Base-by-base conservation (phyloP, 2,888 invertebrate genomes). In the Patella depressa region DNA sequence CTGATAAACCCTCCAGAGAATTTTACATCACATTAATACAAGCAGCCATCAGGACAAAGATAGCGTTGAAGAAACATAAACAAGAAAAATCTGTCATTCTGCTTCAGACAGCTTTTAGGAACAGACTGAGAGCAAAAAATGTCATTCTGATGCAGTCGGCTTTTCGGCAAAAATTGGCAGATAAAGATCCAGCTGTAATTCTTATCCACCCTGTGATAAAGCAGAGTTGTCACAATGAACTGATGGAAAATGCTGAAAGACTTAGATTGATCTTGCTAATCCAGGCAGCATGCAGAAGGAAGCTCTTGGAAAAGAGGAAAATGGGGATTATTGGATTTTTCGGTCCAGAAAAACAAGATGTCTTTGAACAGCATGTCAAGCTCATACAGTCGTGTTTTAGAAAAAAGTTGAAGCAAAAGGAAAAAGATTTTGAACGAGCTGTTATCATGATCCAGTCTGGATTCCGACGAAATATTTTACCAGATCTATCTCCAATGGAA, bases 371-470 rank as follows among this genome's bases (percentile, higher is more conserved):
- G 14, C 65, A 65, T 65, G 65, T 65, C 14, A 24, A 24, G 11
- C 19, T 19, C 11, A 65, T 65, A 24, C 65, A 65, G 24, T 65
- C 65, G 3, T 19, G 19, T 65, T 24, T 65, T 19, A 19, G 65
- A 24, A 65, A 24, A 14, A 65, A 65, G 19, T 65, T 65, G 15
- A 65, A 65, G 24, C 19, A 65, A 1, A 65, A 65, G 4, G 65
- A 65, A 19, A 24, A 19, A 24, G 65, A 65, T 65, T 65, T 19
- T 65, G 65, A 65, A 65, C 19, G 65, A 65, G 65, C 65, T 19
- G 19, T 65, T 19, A 65, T 65, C 24, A 65, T 65, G 65, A 65
- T 65, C 19, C 65, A 65, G 14, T 65, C 65, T 19, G 65, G 65
- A 19, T 65, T 65, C 19, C 24, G 65, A 24, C 19, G 65, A 65